Conservation (phyloP, 1,140 invertebrate species). For the Drosophila tsacasi region DNA sequence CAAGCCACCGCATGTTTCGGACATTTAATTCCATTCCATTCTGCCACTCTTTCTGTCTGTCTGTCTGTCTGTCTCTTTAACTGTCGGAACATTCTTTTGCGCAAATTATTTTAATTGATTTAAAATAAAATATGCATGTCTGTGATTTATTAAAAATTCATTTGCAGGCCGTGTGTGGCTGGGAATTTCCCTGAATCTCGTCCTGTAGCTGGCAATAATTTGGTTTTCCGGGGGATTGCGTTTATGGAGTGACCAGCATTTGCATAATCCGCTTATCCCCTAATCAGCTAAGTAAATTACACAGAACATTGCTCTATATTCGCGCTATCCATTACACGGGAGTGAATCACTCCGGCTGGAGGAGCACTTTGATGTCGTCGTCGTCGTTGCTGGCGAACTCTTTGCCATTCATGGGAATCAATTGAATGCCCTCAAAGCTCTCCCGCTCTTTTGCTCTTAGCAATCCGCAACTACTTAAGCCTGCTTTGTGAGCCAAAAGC, state of each 20-base stretch:
- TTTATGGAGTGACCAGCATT: conserved; percentile 51
- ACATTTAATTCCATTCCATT: conserved; percentile 47
- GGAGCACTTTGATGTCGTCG: conserved; percentile 50
- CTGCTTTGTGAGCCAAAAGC: conserved; percentile 45
- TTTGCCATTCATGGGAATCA: conserved; percentile 58
- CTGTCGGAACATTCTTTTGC: conserved; percentile 19
- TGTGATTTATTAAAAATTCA: conserved; percentile 69
- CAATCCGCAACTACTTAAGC: conserved; percentile 73
- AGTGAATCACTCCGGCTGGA: conserved; percentile 15
- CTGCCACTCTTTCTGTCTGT: conserved; percentile 8
- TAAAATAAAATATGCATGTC: conserved; percentile 66
- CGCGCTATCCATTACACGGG: conserved; percentile 27
- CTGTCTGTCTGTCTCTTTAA: conserved; percentile 24
- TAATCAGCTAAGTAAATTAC: conserved; percentile 70
- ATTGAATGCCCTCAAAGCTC: conserved; percentile 60
- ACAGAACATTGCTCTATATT: conserved; percentile 17
- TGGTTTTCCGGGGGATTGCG: conserved; percentile 27
- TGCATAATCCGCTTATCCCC: conserved; percentile 69
- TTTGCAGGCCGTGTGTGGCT: conserved; percentile 28
- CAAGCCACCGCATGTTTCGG: conserved; percentile 44
- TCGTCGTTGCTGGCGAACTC: conserved; percentile 22
- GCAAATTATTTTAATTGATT: conserved; percentile 64
- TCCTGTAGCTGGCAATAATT: conserved; percentile 28
- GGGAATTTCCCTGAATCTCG: conserved; percentile 15
- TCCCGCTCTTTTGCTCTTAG: conserved; percentile 12